Percentiles rank a stretch among this genome's conserved stretches.
phyloP scores from a whole-genome alignment of 2,113 vertebrate genomes.

The Silurus glanis region DNA sequence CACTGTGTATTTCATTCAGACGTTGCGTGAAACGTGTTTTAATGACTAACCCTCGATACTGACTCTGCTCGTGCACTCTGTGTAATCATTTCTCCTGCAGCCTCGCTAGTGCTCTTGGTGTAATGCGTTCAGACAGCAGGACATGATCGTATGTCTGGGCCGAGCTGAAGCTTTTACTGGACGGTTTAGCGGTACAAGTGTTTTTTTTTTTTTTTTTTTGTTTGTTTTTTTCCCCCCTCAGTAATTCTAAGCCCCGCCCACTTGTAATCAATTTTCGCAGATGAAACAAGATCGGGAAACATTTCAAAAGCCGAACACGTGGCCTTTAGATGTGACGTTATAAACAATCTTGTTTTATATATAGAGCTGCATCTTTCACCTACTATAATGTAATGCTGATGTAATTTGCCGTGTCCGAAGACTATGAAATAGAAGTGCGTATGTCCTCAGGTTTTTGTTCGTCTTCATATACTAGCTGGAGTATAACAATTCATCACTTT shows the following conservation, averaged over 20 bases:
- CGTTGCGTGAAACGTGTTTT: neutral
- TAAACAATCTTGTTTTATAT: neutral
- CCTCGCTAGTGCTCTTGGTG: neutral
- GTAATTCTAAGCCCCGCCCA: neutral
- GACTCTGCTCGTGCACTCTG: neutral
- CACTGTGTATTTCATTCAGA: neutral
- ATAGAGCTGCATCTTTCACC: neutral
- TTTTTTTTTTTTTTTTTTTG: no score
- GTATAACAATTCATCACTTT: neutral
- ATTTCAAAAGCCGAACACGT: neutral
- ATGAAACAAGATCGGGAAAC: neutral
- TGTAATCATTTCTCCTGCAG: neutral
- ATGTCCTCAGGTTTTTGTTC: neutral
- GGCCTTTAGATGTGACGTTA: no score
- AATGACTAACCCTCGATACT: neutral
- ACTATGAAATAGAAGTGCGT: neutral
- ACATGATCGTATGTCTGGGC: neutral
- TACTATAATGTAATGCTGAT: neutral
- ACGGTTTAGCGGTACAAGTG: constrained; percentile 6
- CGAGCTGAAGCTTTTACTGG: neutral
- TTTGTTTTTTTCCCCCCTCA: no score
- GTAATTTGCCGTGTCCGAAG: neutral
- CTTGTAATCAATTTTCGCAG: no score
- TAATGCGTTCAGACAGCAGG: neutral
- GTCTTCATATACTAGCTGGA: neutral